Conservation (phyloP, 2,797 vertebrate genomes). For the Platyrinchus mystaceus region DNA sequence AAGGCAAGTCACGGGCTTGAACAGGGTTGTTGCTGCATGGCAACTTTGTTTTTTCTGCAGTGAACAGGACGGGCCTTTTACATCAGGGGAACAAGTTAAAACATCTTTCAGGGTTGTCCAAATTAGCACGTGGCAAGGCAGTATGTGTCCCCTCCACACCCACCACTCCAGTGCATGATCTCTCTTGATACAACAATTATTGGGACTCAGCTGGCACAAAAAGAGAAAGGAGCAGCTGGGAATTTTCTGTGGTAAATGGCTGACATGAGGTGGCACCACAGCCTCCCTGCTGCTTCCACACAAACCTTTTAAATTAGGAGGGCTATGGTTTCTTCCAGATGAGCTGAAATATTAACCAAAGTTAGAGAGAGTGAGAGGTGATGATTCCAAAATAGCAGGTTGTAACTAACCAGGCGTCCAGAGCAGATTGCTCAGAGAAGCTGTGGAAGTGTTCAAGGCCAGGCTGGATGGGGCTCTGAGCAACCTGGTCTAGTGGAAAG, state of each 20-base stretch:
- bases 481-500: neutral
- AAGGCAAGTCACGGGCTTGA: neutral
- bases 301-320: neutral
- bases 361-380: neutral
- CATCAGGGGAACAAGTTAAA: neutral
- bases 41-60: neutral
- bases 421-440: neutral
- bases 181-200: neutral
- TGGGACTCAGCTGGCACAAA: neutral
- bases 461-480: neutral
- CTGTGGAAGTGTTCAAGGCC: neutral
- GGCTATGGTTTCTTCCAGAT: neutral
- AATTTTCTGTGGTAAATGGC: neutral
- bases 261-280: neutral
- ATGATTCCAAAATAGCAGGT: neutral
- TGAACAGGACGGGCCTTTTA: neutral
- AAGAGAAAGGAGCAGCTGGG: neutral
- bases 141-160: accelerated
- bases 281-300: neutral
- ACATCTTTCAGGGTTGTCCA: neutral
- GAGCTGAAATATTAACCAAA: neutral
- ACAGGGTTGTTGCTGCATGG: neutral
- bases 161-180: neutral
- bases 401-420: neutral
- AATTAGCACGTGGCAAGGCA: accelerated